phyloP scores from a whole-genome alignment of 2,113 vertebrate genomes.

The Gymnogyps californianus region DNA sequence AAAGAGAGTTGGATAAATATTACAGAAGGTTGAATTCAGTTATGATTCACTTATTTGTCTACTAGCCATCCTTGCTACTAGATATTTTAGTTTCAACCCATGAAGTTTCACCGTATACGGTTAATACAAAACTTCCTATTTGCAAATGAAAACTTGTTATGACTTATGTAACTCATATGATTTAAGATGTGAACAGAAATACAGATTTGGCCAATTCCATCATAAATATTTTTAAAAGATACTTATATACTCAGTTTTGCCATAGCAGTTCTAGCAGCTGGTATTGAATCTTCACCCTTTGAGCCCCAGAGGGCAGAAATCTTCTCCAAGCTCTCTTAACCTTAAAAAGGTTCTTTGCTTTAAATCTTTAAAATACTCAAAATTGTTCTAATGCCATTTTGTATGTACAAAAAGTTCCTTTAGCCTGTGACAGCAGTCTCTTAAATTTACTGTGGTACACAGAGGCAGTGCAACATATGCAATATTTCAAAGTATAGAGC shows the following conservation, averaged over 20 bases:
- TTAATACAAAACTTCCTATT: background rate
- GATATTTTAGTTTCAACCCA: background rate
- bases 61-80: background rate
- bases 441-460: background rate
- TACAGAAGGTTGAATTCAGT: background rate
- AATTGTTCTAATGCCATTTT: background rate
- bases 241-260: background rate
- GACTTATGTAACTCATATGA: background rate
- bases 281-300: background rate
- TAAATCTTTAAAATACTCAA: background rate
- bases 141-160: background rate
- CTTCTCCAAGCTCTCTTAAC: background rate
- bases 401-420: background rate
- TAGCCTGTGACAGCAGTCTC: background rate
- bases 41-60: background rate
- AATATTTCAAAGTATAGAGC: background rate
- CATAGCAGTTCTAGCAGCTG: background rate
- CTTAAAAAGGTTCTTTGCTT: background rate
- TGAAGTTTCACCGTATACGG: background rate
- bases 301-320: background rate
- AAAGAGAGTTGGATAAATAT: background rate
- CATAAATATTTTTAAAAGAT: background rate
- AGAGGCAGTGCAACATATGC: background rate
- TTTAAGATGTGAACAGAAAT: background rate
- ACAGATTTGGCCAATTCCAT: background rate